Evolutionary conservation across 1,140 invertebrate genomes (phyloP).

Genomic region (Gonioctena quinquepunctata): DNA sequence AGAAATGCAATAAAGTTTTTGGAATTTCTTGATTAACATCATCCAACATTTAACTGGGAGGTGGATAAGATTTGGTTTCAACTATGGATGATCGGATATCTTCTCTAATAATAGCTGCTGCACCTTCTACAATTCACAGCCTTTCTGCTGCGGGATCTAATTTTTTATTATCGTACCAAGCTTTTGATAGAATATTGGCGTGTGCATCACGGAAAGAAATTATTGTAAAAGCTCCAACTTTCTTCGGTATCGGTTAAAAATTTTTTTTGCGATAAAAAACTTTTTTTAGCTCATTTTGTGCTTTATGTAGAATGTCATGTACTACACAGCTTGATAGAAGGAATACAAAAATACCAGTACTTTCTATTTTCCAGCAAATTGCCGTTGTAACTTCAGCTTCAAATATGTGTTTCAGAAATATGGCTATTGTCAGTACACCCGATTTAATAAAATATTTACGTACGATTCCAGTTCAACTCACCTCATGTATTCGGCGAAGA

Average conservation of each 20-base stretch:
- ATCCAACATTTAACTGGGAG: constrained; percentile 35
- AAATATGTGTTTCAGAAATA: too few species aligned
- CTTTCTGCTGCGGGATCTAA: constrained; percentile 34
- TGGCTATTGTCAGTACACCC: too few species aligned
- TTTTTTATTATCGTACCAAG: constrained; percentile 28
- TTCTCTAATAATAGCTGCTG: constrained; percentile 51
- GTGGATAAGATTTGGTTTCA: constrained; percentile 49
- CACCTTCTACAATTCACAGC: constrained; percentile 47
- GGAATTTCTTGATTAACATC: constrained; percentile 48
- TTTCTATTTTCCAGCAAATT: too few species aligned
- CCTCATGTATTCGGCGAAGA: too few species aligned
- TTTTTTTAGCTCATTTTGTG: too few species aligned
- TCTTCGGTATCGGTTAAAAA: not conserved
- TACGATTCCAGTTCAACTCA: too few species aligned
- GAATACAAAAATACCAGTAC: too few species aligned
- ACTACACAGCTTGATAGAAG: too few species aligned
- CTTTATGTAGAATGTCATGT: too few species aligned
- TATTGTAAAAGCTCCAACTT: not conserved
- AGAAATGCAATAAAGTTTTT: constrained; percentile 44
- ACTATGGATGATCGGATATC: constrained; percentile 47
- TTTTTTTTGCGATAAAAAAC: too few species aligned
- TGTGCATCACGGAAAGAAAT: not conserved
- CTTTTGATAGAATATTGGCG: not conserved
- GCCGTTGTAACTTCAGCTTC: too few species aligned
- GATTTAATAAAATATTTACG: too few species aligned